Percentiles rank a stretch among this genome's conserved stretches.
Conservation (phyloP, 2,888 invertebrate genomes). For the Scrobipalpa costella region DNA sequence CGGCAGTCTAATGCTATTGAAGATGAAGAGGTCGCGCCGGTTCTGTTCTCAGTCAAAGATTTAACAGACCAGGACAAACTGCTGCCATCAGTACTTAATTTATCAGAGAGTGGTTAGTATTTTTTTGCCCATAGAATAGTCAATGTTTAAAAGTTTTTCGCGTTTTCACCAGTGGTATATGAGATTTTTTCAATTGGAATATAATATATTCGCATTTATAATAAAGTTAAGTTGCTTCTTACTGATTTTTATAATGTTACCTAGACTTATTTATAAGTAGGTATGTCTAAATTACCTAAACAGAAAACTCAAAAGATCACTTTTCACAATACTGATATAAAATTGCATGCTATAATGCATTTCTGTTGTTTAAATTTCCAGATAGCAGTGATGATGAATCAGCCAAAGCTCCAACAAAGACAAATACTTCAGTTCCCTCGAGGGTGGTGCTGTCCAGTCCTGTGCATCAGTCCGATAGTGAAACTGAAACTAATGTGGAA, state of each 20-base stretch:
- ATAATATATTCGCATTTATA: too few species aligned
- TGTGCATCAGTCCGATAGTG: constrained; percentile 47
- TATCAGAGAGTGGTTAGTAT: constrained; percentile 75
- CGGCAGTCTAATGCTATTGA: constrained; percentile 44
- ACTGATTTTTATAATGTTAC: too few species aligned
- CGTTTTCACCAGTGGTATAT: too few species aligned
- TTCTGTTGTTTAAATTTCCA: constrained; percentile 39
- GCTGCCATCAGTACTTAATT: constrained; percentile 67
- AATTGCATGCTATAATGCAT: neutral
- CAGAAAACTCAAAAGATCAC: too few species aligned
- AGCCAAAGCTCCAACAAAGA: constrained; percentile 37
- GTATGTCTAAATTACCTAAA: neutral
- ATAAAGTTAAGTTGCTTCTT: too few species aligned
- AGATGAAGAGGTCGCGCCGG: constrained; percentile 41
- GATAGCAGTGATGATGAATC: constrained; percentile 74
- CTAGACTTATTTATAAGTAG: neutral
- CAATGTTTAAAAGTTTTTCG: too few species aligned
- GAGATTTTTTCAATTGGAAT: too few species aligned
- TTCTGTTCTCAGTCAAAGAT: constrained; percentile 64
- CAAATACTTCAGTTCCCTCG: constrained; percentile 6
- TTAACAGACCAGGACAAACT: constrained; percentile 72
- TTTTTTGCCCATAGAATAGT: neutral
- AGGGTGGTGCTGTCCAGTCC: too few species aligned
- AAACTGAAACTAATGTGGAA: constrained; percentile 50
- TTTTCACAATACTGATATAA: neutral